Base-by-base conservation (phyloP, 2,113 vertebrate species). In the Entosphenus tridentatus region DNA sequence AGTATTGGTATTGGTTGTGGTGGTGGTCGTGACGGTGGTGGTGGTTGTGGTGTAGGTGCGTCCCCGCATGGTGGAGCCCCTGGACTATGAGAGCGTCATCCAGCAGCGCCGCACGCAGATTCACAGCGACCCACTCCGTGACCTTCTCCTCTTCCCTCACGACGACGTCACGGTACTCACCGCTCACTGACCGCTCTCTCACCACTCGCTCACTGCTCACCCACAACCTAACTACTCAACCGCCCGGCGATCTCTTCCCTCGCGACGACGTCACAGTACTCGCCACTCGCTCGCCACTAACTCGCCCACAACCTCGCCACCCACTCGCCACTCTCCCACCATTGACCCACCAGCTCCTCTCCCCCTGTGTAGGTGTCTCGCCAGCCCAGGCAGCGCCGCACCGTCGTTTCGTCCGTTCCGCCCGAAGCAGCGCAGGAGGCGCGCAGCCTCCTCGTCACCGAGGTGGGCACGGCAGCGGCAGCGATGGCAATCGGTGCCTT, bases 31-130 rank as follows among this genome's bases (percentile, higher is more conserved):
- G 21, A 39, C 21, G 21, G 21, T 39, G 18, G 21, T 39, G 18
- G 18, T 21, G 21, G 21, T 39, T 39, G 21, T 39, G 21, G 21
- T 39, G 21, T 39, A 39, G 21, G 21, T 39, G 2, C 21, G 21
- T 39, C 21, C 59, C n/a, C 18, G 59, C 14, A 84, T 95, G 72
- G 84, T 96, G 11, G 90, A 98, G 72, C 90, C 93, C 0, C 77
- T 98, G 75, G 90, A 98, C 78, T 98, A 98, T 67, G 92, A 98
- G 77, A 83, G 84, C 1, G 89, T 95, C 76, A 84, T 98, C 70
- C 81, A 84, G 57, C 90, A 98, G 74, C 84, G 86, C 73, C 96
- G 84, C 76, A 83, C 89, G 18, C 92, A 98, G 81, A 98, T 98
- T 79, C 90, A 89, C 81, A 95, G 85, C 2, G 92, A 98, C 76